Conservation (phyloP, 2,888 invertebrate species). For the Trisateles emortualis region DNA sequence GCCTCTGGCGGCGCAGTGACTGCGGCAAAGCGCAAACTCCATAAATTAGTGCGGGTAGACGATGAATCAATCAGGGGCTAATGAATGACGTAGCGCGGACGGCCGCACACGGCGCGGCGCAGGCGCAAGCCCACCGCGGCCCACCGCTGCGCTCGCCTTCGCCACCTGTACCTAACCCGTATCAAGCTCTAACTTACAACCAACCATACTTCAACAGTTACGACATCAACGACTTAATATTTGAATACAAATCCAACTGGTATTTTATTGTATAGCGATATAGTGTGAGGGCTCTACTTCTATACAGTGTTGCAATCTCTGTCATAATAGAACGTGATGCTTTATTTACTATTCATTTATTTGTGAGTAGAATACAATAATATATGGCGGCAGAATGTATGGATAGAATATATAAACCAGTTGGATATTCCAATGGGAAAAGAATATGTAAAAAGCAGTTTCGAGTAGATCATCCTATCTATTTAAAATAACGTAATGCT, state of each 20-base stretch:
- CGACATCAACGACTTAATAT: slow-evolving; percentile 13
- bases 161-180: slow-evolving; percentile 27
- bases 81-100: slow-evolving; percentile 65
- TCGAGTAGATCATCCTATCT: slow-evolving; percentile 18
- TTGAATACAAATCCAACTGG: slow-evolving; percentile 18
- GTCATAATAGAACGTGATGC: slow-evolving; percentile 17
- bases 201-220: slow-evolving; percentile 4
- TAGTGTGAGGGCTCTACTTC: slow-evolving; percentile 7
- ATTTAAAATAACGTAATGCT: slow-evolving; percentile 20
- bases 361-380: slow-evolving; percentile 21
- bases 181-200: not conserved
- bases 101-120: slow-evolving; percentile 76
- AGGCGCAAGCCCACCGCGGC: slow-evolving; percentile 34
- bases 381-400: slow-evolving; percentile 11
- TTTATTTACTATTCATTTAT: slow-evolving; percentile 26
- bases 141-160: slow-evolving; percentile 38
- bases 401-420: slow-evolving; percentile 21
- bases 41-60: slow-evolving; percentile 77
- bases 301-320: slow-evolving; percentile 13
- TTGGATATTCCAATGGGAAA: slow-evolving; percentile 13
- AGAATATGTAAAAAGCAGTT: slow-evolving; percentile 6
- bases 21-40: slow-evolving; percentile 71
- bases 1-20: slow-evolving; percentile 59
- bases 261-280: slow-evolving; percentile 12
- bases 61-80: slow-evolving; percentile 83